phyloP scores from a whole-genome alignment of 2,113 vertebrate species.

The Prietella phreatophila region DNA sequence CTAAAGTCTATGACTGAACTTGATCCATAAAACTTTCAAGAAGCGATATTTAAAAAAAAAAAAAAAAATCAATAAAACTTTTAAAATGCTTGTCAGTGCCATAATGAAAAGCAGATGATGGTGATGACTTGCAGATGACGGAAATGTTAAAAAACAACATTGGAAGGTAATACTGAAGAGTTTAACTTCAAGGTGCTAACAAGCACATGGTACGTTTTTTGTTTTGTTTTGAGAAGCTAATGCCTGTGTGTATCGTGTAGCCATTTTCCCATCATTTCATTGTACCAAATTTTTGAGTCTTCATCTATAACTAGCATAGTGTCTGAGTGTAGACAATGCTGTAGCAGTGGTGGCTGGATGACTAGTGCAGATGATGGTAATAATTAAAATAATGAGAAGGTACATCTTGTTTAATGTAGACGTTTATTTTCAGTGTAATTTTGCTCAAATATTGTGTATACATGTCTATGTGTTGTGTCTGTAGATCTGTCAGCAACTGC shows the following conservation, averaged over 20 bases:
- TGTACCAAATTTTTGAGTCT: too few species aligned
- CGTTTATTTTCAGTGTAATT: not conserved
- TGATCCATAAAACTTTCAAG: not conserved
- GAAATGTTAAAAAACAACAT: too few species aligned
- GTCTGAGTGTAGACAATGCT: not conserved
- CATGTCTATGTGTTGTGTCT: not conserved
- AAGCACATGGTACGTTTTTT: not conserved
- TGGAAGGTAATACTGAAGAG: too few species aligned
- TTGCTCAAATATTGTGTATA: too few species aligned
- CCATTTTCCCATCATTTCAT: too few species aligned
- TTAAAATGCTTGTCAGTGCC: not conserved
- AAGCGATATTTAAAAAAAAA: not conserved
- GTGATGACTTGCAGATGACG: not conserved
- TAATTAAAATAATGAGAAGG: not conserved
- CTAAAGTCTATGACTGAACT: not conserved
- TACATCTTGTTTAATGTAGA: not conserved
- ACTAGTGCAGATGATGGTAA: not conserved
- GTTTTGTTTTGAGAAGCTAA: too few species aligned
- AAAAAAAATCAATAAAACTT: not conserved
- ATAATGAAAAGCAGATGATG: not conserved
- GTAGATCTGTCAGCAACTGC: not conserved
- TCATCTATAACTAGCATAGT: too few species aligned
- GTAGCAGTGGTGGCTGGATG: not conserved
- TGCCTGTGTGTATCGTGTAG: too few species aligned
- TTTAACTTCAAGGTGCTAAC: not conserved